These are phyloP conservation scores for Piprites chloris DNA, from an alignment of 2,113 vertebrate species.

Conservation along the genomic window DNA sequence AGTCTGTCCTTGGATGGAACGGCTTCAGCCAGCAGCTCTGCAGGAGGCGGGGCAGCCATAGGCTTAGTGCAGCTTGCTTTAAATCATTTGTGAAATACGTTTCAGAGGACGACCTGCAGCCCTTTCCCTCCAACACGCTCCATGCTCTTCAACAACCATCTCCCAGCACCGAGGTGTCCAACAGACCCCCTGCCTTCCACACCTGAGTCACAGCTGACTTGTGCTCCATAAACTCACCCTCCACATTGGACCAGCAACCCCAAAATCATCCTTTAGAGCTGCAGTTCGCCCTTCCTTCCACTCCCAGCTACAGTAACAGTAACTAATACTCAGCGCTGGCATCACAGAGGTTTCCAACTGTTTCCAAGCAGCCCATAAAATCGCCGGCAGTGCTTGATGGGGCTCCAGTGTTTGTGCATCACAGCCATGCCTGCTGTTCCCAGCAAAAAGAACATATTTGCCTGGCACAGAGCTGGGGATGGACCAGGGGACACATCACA, in stretches of 20 bases:
- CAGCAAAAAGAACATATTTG: not conserved
- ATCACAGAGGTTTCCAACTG: not conserved
- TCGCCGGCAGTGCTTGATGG: not conserved
- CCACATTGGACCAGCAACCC: not conserved
- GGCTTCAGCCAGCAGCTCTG: not conserved
- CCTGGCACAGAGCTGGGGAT: not conserved
- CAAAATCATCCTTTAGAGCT: not conserved
- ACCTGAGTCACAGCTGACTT: not conserved
- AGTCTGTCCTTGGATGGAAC: not conserved
- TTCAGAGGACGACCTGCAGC: not conserved
- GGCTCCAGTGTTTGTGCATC: not conserved
- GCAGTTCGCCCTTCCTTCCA: not conserved
- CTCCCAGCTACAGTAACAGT: not conserved
- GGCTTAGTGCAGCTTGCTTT: not conserved
- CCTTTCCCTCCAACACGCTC: not conserved
- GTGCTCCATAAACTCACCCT: not conserved
- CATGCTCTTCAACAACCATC: not conserved
- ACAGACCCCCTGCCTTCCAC: not conserved
- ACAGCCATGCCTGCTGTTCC: accelerated
- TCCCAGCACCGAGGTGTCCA: not conserved
- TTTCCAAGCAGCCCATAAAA: not conserved
- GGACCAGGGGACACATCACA: accelerated
- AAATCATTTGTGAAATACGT: not conserved
- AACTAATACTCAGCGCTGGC: not conserved
- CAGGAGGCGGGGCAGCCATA: not conserved